Conservation (phyloP, 2,797 vertebrate species). For the Smutsia gigantea region DNA sequence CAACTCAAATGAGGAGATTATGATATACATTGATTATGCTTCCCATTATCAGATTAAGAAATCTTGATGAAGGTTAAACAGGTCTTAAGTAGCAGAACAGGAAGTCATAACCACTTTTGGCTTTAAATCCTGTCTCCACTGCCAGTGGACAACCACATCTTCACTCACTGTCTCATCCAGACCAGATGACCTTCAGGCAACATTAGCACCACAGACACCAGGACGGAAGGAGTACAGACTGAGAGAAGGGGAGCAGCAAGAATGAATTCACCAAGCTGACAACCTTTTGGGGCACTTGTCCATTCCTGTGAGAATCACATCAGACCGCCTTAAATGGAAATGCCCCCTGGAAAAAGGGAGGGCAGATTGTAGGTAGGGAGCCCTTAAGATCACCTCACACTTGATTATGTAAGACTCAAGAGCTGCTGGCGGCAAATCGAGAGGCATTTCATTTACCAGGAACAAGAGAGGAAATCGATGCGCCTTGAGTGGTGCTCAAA, state of each 20-base stretch:
- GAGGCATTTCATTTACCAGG: background rate
- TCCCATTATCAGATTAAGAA: background rate
- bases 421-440: background rate
- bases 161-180: background rate
- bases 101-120: background rate
- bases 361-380: background rate
- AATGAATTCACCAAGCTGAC: background rate
- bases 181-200: background rate
- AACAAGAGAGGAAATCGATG: background rate
- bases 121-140: background rate
- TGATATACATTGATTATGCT: background rate
- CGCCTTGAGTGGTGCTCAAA: background rate
- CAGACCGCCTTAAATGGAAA: background rate
- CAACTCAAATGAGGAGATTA: background rate
- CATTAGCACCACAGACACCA: background rate
- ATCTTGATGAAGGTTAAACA: background rate
- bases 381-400: background rate
- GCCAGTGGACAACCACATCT: fast-evolving
- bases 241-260: background rate
- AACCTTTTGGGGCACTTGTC: background rate
- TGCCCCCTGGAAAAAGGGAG: background rate
- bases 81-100: background rate
- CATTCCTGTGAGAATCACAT: background rate
- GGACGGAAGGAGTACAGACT: background rate
- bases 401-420: background rate